Conservation (phyloP, 2,797 vertebrate genomes). For the Limnodromus scolopaceus region DNA sequence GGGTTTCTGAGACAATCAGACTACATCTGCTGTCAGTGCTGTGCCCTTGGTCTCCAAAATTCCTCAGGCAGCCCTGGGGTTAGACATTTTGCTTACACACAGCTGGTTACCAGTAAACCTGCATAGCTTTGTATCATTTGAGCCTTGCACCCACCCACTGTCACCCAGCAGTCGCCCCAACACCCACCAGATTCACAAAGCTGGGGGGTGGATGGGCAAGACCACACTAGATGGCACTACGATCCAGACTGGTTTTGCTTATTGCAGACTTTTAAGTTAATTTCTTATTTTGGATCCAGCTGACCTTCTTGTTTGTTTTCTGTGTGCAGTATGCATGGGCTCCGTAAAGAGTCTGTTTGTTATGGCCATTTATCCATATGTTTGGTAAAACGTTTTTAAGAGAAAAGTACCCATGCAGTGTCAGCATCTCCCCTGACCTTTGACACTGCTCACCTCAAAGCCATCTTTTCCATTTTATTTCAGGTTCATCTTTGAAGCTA, state of each 20-base stretch:
- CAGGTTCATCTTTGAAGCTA: not conserved
- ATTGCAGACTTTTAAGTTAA: not conserved
- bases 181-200: not conserved
- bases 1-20: not conserved
- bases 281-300: not conserved
- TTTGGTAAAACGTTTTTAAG: not conserved
- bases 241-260: not conserved
- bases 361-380: not conserved
- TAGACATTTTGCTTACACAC: not conserved
- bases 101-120: not conserved
- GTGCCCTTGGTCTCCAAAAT: not conserved
- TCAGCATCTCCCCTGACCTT: not conserved
- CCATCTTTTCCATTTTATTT: not conserved
- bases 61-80: not conserved
- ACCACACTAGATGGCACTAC: conserved; percentile 13
- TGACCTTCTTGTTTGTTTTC: not conserved
- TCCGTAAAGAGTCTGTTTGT: not conserved
- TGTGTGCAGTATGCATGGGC: not conserved
- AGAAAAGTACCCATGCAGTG: not conserved
- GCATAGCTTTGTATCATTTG: not conserved
- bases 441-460: not conserved
- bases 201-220: not conserved
- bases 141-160: not conserved
- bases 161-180: not conserved
- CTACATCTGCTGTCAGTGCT: not conserved